Conservation (phyloP, 2,888 invertebrate genomes). For the Sphecodes monilicornis region DNA sequence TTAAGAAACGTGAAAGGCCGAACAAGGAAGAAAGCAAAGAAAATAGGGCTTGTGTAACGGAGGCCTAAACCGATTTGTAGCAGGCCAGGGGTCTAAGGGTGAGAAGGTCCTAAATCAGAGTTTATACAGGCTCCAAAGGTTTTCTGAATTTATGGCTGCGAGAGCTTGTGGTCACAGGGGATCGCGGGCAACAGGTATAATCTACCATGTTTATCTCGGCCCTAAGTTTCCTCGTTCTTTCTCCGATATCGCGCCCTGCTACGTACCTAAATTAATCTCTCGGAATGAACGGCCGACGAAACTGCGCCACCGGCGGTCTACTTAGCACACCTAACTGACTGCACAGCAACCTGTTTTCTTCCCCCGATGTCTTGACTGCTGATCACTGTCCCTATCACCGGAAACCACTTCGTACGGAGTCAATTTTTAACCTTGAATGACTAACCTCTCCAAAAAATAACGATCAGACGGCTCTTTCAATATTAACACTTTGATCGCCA, state of each 20-base stretch:
- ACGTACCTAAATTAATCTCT: slow-evolving; percentile 53
- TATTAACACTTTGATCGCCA: too few species aligned
- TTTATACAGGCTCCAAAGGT: slow-evolving; percentile 64
- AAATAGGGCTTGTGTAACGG: slow-evolving; percentile 43
- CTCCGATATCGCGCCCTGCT: slow-evolving; percentile 46
- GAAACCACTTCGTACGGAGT: neutral
- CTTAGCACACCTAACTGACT: slow-evolving; percentile 11
- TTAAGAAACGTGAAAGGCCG: slow-evolving; percentile 36
- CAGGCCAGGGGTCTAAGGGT: slow-evolving; percentile 62
- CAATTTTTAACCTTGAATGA: too few species aligned
- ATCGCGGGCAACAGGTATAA: slow-evolving; percentile 65
- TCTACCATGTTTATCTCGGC: slow-evolving; percentile 63
- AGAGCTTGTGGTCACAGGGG: slow-evolving; percentile 51
- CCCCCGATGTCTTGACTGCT: neutral
- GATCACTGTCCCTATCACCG: neutral
- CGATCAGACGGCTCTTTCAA: too few species aligned
- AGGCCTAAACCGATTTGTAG: slow-evolving; percentile 65
- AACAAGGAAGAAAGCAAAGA: slow-evolving; percentile 27
- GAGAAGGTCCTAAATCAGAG: slow-evolving; percentile 65
- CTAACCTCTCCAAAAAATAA: too few species aligned
- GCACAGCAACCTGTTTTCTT: slow-evolving; percentile 1
- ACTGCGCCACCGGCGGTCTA: slow-evolving; percentile 20
- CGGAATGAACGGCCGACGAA: slow-evolving; percentile 32
- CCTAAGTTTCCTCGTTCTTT: slow-evolving; percentile 60
- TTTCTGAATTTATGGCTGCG: slow-evolving; percentile 65